phyloP scores from a whole-genome alignment of 2,113 vertebrate genomes.

The Erpornis zantholeuca region DNA sequence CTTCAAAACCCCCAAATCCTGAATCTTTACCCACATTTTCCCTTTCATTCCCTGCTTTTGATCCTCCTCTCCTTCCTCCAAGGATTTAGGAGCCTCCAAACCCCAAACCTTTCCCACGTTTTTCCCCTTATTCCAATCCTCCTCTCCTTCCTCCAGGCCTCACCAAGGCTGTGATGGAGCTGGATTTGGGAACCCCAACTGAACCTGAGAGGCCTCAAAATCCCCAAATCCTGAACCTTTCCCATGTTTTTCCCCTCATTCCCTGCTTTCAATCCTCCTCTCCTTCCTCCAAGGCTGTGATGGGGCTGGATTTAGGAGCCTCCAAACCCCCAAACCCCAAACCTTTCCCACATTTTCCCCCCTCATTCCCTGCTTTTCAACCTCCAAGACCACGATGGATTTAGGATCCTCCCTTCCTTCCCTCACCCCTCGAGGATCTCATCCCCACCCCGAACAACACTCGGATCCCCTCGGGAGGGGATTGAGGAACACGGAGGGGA shows the following conservation, averaged over 20 bases:
- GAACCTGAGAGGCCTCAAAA: not conserved
- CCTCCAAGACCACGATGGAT: too few relatives aligned
- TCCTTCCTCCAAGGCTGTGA: rapidly evolving
- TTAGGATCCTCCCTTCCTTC: too few relatives aligned
- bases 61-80: too few relatives aligned
- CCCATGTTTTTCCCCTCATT: not conserved
- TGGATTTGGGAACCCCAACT: rapidly evolving
- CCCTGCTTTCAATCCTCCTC: not conserved
- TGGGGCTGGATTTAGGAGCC: not conserved
- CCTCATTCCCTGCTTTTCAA: not conserved
- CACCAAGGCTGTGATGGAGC: rapidly evolving
- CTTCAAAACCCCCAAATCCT: not conserved
- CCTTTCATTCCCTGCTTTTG: not conserved
- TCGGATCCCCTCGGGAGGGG: too few relatives aligned
- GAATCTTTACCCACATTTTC: not conserved
- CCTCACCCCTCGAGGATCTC: too few relatives aligned
- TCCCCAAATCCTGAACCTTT: not conserved
- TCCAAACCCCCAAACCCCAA: not conserved
- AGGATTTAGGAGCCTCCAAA: too few relatives aligned
- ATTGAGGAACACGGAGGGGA: too few relatives aligned
- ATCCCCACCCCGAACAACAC: too few relatives aligned
- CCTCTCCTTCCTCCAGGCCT: not conserved
- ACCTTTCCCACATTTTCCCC: not conserved
- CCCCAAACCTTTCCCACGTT: too few relatives aligned
- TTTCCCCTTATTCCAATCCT: not conserved